These are phyloP conservation scores for Ectemnius lituratus DNA, from an alignment of 2,888 invertebrate genomes.

Conservation along the genomic window DNA sequence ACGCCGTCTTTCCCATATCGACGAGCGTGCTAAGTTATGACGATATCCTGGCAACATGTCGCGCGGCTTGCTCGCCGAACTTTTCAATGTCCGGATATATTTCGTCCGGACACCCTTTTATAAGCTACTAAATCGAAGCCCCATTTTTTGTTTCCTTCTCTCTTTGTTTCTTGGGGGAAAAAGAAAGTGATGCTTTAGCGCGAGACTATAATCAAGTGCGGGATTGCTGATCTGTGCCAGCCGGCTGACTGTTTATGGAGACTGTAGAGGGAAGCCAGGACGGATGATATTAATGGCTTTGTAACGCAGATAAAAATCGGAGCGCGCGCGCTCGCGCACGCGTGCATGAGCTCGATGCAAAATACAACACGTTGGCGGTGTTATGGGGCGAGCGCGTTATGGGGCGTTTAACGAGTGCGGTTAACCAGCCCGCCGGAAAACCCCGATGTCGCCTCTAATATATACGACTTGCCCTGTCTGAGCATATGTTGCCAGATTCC, in stretches of 20 bases:
- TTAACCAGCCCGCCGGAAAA: conserved; percentile 76
- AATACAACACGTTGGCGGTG: conserved; percentile 58
- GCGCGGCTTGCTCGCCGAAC: conserved; percentile 75
- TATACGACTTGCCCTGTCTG: conserved; percentile 72
- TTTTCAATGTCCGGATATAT: conserved; percentile 75
- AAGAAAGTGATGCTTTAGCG: too few species aligned
- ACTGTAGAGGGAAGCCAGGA: too few species aligned
- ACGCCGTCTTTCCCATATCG: conserved; percentile 66
- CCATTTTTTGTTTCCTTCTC: too few species aligned
- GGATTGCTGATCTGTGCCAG: too few species aligned
- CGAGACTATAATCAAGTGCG: too few species aligned
- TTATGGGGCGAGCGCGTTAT: conserved; percentile 70
- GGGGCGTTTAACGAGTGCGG: conserved; percentile 77
- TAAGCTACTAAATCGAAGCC: conserved; percentile 59
- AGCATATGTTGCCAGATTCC: conserved; percentile 76
- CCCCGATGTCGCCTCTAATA: conserved; percentile 75
- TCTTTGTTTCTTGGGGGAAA: too few species aligned
- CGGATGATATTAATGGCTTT: too few species aligned
- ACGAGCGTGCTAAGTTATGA: conserved; percentile 72
- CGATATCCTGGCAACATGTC: conserved; percentile 75
- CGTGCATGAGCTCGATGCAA: conserved; percentile 48
- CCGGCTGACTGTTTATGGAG: too few species aligned
- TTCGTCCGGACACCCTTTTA: conserved; percentile 68
- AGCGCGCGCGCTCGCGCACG: conserved; percentile 8
- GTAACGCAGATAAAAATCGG: not conserved